Evolutionary conservation across 2,888 invertebrate genomes (phyloP).

Genomic region (Pharmacophagus antenor): DNA sequence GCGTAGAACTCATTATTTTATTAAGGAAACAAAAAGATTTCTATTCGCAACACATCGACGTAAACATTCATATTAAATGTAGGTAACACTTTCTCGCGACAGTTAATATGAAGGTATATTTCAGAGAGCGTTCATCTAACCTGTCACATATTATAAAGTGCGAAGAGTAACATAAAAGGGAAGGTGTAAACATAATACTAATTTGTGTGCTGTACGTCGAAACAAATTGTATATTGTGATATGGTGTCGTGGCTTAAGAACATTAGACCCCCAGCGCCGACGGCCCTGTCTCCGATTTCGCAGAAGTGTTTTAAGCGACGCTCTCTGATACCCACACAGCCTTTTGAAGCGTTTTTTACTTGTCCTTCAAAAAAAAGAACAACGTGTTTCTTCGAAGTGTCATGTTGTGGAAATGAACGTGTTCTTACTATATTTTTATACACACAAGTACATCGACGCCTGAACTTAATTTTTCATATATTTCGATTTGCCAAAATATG

Average conservation of each 20-base stretch:
- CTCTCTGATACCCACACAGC: slow-evolving; percentile 55
- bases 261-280: slow-evolving; percentile 48
- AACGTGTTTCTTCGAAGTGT: slow-evolving; percentile 35
- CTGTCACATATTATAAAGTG: slow-evolving; percentile 57
- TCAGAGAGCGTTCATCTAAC: slow-evolving; percentile 35
- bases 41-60: neutral
- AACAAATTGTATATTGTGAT: slow-evolving; percentile 75
- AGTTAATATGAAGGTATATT: slow-evolving; percentile 33
- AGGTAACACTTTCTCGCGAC: neutral
- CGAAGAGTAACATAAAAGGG: slow-evolving; percentile 61
- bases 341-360: slow-evolving; percentile 37
- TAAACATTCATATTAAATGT: neutral
- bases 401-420: slow-evolving; percentile 33
- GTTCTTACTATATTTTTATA: slow-evolving; percentile 8
- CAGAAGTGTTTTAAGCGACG: slow-evolving; percentile 74
- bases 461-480: too few species aligned
- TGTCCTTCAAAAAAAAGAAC: slow-evolving; percentile 23
- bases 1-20: too few species aligned
- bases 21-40: too few species aligned
- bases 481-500: too few species aligned
- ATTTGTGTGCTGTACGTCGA: slow-evolving; percentile 69
- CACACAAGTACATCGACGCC: too few species aligned
- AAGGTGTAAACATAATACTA: slow-evolving; percentile 73
- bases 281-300: slow-evolving; percentile 63
- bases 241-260: slow-evolving; percentile 61